Conservation (phyloP, 2,888 invertebrate species). For the Stramonita haemastoma region DNA sequence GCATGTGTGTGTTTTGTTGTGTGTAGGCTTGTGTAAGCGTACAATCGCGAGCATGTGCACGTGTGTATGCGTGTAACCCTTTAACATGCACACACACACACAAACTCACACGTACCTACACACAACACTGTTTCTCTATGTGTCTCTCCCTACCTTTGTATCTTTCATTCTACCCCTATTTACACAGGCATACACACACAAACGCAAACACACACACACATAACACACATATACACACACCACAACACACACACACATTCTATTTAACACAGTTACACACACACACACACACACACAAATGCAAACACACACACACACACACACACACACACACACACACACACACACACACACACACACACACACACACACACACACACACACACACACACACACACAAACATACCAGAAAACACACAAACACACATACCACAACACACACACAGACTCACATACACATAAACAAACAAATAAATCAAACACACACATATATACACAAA, state of each 20-base stretch:
- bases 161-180: neutral
- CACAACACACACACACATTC: neutral
- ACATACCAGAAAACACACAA: neutral
- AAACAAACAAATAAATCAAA: neutral
- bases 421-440: neutral
- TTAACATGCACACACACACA: neutral
- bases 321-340: slow-evolving; percentile 12
- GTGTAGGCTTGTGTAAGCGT: too few relatives aligned
- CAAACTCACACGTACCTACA: neutral
- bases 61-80: too few relatives aligned
- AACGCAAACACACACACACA: neutral
- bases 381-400: neutral
- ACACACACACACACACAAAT: too few relatives aligned
- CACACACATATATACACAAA: neutral
- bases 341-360: slow-evolving; percentile 13
- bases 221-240: neutral
- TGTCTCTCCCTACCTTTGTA: too few relatives aligned
- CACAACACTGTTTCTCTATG: too few relatives aligned
- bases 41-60: too few relatives aligned
- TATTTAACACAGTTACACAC: too few relatives aligned
- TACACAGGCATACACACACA: neutral
- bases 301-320: too few relatives aligned
- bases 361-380: neutral
- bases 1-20: too few relatives aligned
- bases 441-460: neutral